Conservation (phyloP, 1,140 invertebrate species). For the Macrosteles quadrilineatus region DNA sequence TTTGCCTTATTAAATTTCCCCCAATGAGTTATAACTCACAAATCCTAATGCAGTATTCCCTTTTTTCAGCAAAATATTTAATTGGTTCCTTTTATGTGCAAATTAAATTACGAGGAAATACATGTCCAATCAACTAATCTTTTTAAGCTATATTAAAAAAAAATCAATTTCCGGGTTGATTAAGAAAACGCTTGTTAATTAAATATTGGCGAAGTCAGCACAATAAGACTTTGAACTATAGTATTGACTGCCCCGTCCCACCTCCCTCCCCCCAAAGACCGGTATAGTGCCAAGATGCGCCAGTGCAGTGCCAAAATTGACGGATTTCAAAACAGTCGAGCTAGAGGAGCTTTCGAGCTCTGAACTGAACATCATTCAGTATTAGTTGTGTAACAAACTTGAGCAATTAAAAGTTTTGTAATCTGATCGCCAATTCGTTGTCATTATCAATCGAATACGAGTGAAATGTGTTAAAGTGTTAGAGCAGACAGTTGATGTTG, state of each 20-base stretch:
- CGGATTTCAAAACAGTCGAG: constrained; percentile 21
- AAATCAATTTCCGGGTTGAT: too few relatives aligned
- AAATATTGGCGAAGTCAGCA: too few relatives aligned
- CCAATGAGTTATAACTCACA: too few relatives aligned
- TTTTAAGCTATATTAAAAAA: too few relatives aligned
- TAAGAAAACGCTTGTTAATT: too few relatives aligned
- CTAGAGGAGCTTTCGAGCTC: neutral
- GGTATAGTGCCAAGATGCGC: constrained; percentile 10
- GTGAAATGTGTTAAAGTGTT: neutral
- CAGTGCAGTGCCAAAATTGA: constrained; percentile 24
- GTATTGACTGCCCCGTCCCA: neutral
- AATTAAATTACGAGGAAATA: too few relatives aligned
- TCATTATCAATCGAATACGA: neutral
- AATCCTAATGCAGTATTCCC: too few relatives aligned
- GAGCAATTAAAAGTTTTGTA: neutral
- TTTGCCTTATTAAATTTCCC: too few relatives aligned
- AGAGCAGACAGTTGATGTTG: neutral
- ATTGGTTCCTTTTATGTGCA: too few relatives aligned
- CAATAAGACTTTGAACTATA: constrained; percentile 11
- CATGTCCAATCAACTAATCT: too few relatives aligned
- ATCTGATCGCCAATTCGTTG: neutral
- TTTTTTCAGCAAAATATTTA: too few relatives aligned
- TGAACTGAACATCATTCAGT: neutral
- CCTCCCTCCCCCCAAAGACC: neutral
- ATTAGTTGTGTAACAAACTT: neutral